A percentile compares a stretch with the other conserved stretches of the same genome.
Evolutionary conservation across 2,888 invertebrate genomes (phyloP).

Genomic region (Muscina levida): DNA sequence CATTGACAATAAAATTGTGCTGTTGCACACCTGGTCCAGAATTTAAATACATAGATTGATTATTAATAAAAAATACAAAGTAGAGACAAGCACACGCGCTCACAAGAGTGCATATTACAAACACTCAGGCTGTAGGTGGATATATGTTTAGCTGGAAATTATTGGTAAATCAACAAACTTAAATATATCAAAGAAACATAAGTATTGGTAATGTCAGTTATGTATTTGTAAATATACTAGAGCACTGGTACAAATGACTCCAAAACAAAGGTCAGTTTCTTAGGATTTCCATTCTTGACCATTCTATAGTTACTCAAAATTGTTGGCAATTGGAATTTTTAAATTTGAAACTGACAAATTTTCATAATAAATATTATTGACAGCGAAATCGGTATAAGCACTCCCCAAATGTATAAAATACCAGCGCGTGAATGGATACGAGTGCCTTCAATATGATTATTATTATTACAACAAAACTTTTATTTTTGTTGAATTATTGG

Average conservation of each 20-base stretch:
- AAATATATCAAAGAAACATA: no score
- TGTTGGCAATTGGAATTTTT: neutral
- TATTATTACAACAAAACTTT: no score
- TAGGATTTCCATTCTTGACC: neutral
- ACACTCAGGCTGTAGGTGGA: neutral
- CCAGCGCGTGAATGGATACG: no score
- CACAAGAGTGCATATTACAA: no score
- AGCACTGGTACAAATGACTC: no score
- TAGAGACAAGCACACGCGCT: neutral
- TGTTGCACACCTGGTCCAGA: slow-evolving; percentile 50
- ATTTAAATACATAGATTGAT: slow-evolving; percentile 24
- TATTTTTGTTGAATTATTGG: slow-evolving; percentile 32
- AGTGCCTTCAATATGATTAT: no score
- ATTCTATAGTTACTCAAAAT: neutral
- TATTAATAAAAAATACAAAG: neutral
- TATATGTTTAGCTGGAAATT: no score
- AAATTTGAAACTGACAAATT: slow-evolving; percentile 28
- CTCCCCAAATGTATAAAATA: no score
- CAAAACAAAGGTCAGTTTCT: slow-evolving; percentile 1
- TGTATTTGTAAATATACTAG: no score
- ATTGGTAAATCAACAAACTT: no score
- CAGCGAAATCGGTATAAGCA: neutral
- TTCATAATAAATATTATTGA: slow-evolving; percentile 34
- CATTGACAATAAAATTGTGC: slow-evolving; percentile 18
- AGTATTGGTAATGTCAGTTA: no score